Base-by-base conservation (phyloP, 2,113 vertebrate species). In the Oncorhynchus masou region DNA sequence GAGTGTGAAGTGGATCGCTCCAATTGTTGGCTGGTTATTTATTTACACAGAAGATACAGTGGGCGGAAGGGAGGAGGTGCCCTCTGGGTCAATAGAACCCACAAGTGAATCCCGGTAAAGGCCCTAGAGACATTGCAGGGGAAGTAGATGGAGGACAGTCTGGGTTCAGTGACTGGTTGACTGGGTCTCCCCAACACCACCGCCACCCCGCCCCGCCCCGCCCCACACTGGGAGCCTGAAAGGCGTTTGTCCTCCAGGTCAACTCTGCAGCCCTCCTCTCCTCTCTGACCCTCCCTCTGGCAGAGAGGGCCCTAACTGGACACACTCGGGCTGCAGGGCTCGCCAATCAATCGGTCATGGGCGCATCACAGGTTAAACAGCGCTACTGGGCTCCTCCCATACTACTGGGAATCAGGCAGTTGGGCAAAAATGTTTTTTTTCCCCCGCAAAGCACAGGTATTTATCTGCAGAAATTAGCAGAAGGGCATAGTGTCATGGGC, bases 331-430 rank as follows among this genome's bases (percentile, higher is more conserved):
- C 48, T 62, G 19, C 39, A 54, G 51, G 72, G 62, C 16, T 34
- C 11, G n/a, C 29, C 81, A 82, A 86, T 83, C 45, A 74, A 90
- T 91, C 90, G 85, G 91, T 88, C 85, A 90, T 29, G 70, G 85
- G 75, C 78, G 22, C 71, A 74, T 59, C 66, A 20, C 67, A 77
- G 51, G 82, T 86, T 88, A 84, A 88, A 85, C 81, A 82, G 80
- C 82, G 78, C 77, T 60, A 68, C 83, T 76, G 76, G 68, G 64
- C 68, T 71, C 77, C 72, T 34, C 5, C 31, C 83, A 80, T 81
- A 85, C 81, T 84, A 83, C 86, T 85, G 80, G 77, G 83, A 85
- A 70, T 81, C 82, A 71, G 65, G 13, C 54, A 65, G 72, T 74
- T 70, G 75, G 54, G 57, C 27, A 29, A 64, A 27, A 45, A 66